Conservation (phyloP, 2,797 vertebrate genomes). For the Anabas testudineus region DNA sequence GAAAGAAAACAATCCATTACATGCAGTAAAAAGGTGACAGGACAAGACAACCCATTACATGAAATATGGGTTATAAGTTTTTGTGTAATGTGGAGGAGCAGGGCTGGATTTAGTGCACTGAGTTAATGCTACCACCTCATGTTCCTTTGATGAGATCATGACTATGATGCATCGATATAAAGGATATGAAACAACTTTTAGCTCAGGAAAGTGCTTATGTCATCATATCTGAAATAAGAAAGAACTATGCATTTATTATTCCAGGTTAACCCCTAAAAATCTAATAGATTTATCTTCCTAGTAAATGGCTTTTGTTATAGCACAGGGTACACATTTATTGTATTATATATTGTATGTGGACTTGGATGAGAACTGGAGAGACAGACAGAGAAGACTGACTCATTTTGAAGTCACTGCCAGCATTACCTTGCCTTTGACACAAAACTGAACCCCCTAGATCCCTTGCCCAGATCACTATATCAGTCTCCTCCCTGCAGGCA, state of each 20-base stretch:
- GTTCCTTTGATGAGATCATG: conserved; percentile 82
- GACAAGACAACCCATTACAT: conserved; percentile 60
- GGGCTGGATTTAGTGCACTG: conserved; percentile 73
- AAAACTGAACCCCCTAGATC: conserved; percentile 65
- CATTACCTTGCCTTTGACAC: conserved; percentile 73
- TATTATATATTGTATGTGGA: conserved; percentile 21
- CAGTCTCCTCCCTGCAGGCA: conserved; percentile 71
- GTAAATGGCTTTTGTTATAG: conserved; percentile 55
- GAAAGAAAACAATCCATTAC: conserved; percentile 55
- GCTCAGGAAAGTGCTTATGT: conserved; percentile 58
- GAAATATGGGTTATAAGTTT: conserved; percentile 77
- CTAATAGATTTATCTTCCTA: conserved; percentile 57
- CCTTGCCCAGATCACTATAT: conserved; percentile 69
- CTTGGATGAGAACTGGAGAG: conserved; percentile 43
- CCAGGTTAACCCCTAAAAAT: conserved; percentile 47
- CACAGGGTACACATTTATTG: conserved; percentile 59
- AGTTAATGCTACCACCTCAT: conserved; percentile 79
- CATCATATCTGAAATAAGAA: conserved; percentile 46
- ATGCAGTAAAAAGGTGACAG: conserved; percentile 49
- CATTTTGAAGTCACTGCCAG: conserved; percentile 64
- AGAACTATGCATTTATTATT: conserved; percentile 60
- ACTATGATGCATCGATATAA: conserved; percentile 71
- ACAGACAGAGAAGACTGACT: conserved; percentile 62
- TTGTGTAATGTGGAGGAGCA: conserved; percentile 51
- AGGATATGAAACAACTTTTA: conserved; percentile 79